Percentiles rank a stretch among this genome's conserved stretches.
Evolutionary conservation across 30 jellyfish, hydroid and myxozoan genomes (phyloP).

Genomic region (Aurelia aurita complex sp. Pacific): DNA sequence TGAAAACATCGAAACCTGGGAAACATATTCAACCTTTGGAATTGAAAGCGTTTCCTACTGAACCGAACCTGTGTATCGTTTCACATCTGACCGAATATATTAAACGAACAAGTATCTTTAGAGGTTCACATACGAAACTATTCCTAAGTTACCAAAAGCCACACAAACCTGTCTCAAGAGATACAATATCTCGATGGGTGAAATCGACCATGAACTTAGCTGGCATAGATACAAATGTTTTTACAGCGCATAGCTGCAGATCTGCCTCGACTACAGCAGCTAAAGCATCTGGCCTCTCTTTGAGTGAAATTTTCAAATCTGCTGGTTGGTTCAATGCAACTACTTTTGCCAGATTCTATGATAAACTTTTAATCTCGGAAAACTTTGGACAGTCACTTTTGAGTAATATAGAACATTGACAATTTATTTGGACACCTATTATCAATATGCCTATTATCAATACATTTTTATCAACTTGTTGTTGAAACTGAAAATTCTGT

Average conservation of each 20-base stretch:
- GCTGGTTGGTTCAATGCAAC: constrained; percentile 40
- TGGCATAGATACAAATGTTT: constrained; percentile 22
- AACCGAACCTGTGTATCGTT: constrained; percentile 44
- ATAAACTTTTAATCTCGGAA: neutral
- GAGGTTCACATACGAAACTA: constrained; percentile 16
- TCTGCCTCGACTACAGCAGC: constrained; percentile 31
- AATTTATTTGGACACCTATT: too few species aligned
- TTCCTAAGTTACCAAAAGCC: constrained; percentile 15
- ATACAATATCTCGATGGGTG: constrained; percentile 16
- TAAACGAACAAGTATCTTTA: constrained; percentile 9
- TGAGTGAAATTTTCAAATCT: neutral
- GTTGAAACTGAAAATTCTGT: neutral
- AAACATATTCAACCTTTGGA: constrained; percentile 43
- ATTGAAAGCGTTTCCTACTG: neutral
- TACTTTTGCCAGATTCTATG: neutral
- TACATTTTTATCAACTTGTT: too few species aligned
- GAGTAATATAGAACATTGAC: too few species aligned
- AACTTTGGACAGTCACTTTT: too few species aligned
- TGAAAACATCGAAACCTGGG: constrained; percentile 53
- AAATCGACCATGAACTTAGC: constrained; percentile 3
- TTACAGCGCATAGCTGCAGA: constrained; percentile 29
- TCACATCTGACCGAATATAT: constrained; percentile 8
- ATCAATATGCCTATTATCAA: too few species aligned
- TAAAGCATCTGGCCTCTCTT: neutral
- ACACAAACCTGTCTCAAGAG: neutral